Percentiles rank a stretch among this genome's conserved stretches.
These are phyloP conservation scores for Thereva nobilitata DNA, from an alignment of 2,888 invertebrate genomes.

Conservation along the genomic window DNA sequence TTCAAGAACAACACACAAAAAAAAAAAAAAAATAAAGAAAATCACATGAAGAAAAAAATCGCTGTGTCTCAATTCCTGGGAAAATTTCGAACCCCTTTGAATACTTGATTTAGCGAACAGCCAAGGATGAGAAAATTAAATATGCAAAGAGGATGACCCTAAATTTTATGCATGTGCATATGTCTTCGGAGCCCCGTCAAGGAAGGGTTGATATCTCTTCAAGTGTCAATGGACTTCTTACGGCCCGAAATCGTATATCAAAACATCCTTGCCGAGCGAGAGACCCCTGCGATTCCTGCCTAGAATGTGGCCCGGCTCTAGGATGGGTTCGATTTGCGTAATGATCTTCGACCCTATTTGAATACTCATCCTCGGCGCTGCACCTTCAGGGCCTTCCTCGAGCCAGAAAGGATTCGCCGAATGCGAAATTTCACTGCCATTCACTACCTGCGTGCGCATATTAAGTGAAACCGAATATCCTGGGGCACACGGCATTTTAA, in stretches of 20 bases:
- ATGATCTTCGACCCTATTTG: constrained; percentile 41
- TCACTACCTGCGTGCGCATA: constrained; percentile 44
- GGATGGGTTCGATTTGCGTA: constrained; percentile 42
- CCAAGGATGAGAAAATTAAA: constrained; percentile 44
- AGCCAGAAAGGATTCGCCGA: constrained; percentile 2
- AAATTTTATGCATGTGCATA: constrained; percentile 40
- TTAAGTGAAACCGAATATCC: constrained; percentile 43
- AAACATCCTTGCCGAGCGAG: constrained; percentile 3
- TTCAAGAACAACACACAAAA: constrained; percentile 27
- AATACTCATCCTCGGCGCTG: constrained; percentile 41
- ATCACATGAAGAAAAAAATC: constrained; percentile 9
- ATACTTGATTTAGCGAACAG: not conserved
- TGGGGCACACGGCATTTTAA: constrained; percentile 36
- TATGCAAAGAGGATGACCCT: constrained; percentile 44
- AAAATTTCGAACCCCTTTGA: constrained; percentile 41
- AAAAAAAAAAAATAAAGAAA: constrained; percentile 18
- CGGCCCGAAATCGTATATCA: constrained; percentile 3
- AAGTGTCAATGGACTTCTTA: constrained; percentile 3
- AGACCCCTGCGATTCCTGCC: constrained; percentile 18
- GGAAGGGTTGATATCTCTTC: constrained; percentile 20
- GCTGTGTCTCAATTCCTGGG: constrained; percentile 40
- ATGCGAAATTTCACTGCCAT: constrained; percentile 25
- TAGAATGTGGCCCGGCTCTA: not conserved
- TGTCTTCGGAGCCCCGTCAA: constrained; percentile 25
- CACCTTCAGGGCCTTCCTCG: constrained; percentile 27